phyloP scores from a whole-genome alignment of 1,140 invertebrate genomes.

The Akabosia matsudoensis region DNA sequence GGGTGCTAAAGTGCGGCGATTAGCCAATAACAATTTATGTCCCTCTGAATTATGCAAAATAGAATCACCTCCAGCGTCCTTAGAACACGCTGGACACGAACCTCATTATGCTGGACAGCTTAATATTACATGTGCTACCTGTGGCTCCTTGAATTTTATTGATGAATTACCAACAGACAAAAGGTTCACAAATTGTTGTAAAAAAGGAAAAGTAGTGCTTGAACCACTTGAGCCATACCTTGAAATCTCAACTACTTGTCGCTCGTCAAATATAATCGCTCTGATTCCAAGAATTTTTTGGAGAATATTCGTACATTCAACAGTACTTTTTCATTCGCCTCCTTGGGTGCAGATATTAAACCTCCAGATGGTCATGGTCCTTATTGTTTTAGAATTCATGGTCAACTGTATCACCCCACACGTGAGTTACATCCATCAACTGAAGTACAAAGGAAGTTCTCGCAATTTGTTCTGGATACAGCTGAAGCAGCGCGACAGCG shows the following conservation, averaged over 20 bases:
- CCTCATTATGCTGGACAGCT: too few species aligned
- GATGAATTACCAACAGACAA: neutral
- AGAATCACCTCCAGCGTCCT: too few species aligned
- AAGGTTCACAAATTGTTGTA: neutral
- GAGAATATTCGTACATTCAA: conserved; percentile 48
- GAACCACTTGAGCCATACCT: neutral
- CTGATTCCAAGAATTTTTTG: conserved; percentile 40
- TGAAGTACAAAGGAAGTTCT: conserved; percentile 26
- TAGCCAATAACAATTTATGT: too few species aligned
- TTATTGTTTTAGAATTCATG: conserved; percentile 47
- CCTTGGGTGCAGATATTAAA: conserved; percentile 39
- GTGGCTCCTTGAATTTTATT: neutral
- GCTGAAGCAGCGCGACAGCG: neutral
- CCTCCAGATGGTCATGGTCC: neutral
- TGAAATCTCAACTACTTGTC: neutral
- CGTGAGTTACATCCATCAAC: neutral
- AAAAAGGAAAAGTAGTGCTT: neutral
- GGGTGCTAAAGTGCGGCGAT: too few species aligned
- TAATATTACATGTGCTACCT: neutral
- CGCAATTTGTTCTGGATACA: conserved; percentile 39
- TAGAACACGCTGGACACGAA: too few species aligned
- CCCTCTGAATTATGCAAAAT: too few species aligned
- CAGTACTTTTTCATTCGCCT: conserved; percentile 43
- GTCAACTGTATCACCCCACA: conserved; percentile 47
- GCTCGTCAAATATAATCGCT: neutral